phyloP scores from a whole-genome alignment of 2,113 vertebrate genomes.

The Saguinus midas region DNA sequence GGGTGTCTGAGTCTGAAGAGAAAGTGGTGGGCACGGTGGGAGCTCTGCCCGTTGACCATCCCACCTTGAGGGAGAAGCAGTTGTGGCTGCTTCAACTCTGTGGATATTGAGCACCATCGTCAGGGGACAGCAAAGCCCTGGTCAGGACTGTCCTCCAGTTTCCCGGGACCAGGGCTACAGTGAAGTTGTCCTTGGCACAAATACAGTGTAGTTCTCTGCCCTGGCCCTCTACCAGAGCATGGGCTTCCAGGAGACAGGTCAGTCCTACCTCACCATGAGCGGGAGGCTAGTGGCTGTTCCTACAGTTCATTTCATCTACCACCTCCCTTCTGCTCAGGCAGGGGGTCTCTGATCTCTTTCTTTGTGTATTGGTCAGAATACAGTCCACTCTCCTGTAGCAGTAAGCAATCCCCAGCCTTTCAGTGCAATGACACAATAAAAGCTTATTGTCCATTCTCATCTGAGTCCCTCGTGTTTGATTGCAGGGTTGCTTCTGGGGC shows the following conservation, averaged over 20 bases:
- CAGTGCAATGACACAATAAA: not conserved
- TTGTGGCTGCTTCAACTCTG: constrained; percentile 38
- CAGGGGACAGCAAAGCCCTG: constrained; percentile 56
- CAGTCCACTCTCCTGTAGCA: not conserved
- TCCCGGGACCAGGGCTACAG: constrained; percentile 6
- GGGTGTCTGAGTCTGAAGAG: constrained; percentile 67
- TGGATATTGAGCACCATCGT: not conserved
- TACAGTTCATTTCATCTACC: rapidly evolving
- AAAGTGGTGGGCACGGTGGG: constrained; percentile 71
- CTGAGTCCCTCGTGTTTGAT: rapidly evolving
- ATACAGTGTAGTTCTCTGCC: not conserved
- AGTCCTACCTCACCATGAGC: rapidly evolving
- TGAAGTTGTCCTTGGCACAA: not conserved
- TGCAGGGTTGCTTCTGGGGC: not conserved
- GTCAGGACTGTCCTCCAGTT: constrained; percentile 65
- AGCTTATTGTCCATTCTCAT: not conserved
- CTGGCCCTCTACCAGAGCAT: constrained; percentile 7
- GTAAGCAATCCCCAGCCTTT: not conserved
- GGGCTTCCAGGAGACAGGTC: constrained; percentile 35
- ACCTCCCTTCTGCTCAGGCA: not conserved
- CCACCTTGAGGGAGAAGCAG: not conserved
- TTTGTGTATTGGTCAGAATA: not conserved
- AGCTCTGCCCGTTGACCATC: rapidly evolving
- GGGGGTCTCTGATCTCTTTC: not conserved
- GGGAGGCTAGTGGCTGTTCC: rapidly evolving